Evolutionary conservation across 1,140 invertebrate species (phyloP).

Genomic region (Tyrophagus putrescentiae): DNA sequence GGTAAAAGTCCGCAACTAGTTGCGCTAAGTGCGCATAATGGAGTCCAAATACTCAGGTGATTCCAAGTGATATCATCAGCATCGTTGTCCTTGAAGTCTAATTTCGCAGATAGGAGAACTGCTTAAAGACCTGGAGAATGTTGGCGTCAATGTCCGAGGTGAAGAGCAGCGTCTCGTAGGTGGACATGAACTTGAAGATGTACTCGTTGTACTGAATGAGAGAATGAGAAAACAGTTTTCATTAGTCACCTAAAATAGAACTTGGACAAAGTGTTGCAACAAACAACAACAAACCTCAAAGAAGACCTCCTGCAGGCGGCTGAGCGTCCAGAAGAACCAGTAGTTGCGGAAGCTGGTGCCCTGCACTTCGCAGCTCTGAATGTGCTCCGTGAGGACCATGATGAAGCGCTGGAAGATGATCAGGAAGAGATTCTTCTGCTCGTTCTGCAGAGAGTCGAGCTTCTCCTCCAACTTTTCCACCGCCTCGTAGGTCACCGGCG

Average conservation of each 20-base stretch:
- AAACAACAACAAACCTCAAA: constrained; percentile 52
- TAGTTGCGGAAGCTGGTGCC: constrained; percentile 80
- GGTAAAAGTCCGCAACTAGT: too few relatives aligned
- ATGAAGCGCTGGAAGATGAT: constrained; percentile 92
- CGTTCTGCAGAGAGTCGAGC: constrained; percentile 78
- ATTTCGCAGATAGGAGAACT: constrained; percentile 75
- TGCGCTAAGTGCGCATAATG: too few relatives aligned
- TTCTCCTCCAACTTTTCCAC: constrained; percentile 91
- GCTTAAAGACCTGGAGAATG: constrained; percentile 90
- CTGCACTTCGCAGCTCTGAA: constrained; percentile 81
- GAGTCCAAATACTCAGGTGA: too few relatives aligned
- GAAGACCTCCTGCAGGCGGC: constrained; percentile 85
- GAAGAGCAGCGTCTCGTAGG: constrained; percentile 82
- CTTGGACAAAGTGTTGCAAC: constrained; percentile 31
- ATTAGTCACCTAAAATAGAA: neutral
- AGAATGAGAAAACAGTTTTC: constrained; percentile 22
- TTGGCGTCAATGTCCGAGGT: constrained; percentile 89
- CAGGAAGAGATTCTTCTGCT: constrained; percentile 90
- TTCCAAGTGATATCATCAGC: too few relatives aligned
- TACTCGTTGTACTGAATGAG: constrained; percentile 73
- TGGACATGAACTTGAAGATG: constrained; percentile 91
- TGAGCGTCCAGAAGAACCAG: constrained; percentile 93
- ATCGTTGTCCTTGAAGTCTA: too few relatives aligned
- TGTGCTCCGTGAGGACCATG: constrained; percentile 91
- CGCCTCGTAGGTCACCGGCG: constrained; percentile 39